These are phyloP conservation scores for Anguilla obscura DNA, from an alignment of 2,797 vertebrate genomes.

Conservation along the genomic window DNA sequence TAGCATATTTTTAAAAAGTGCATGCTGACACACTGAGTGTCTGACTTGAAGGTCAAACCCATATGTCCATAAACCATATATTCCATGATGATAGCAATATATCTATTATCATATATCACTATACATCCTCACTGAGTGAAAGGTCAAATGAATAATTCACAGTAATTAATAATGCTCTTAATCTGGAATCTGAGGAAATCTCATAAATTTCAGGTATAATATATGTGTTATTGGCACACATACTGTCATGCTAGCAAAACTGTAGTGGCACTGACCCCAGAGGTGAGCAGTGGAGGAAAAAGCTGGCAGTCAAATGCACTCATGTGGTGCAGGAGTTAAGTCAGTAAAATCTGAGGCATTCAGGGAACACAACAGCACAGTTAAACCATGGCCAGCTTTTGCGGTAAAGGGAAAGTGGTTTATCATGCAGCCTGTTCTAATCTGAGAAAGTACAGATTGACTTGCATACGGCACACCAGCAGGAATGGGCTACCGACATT, in stretches of 20 bases:
- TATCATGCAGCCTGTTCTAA: neutral
- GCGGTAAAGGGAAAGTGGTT: neutral
- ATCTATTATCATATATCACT: neutral
- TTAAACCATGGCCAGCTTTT: neutral
- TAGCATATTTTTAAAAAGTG: neutral
- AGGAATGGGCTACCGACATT: neutral
- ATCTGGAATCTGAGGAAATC: neutral
- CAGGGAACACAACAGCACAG: neutral
- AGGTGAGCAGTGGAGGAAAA: neutral
- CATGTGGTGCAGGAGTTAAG: neutral
- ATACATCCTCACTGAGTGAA: neutral
- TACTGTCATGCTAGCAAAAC: neutral
- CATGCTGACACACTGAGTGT: neutral
- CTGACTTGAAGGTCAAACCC: neutral
- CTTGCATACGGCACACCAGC: neutral
- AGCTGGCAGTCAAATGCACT: neutral
- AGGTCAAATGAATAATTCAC: neutral
- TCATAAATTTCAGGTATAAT: neutral
- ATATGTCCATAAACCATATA: slow-evolving; percentile 1
- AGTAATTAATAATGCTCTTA: slow-evolving; percentile 1
- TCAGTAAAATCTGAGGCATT: neutral
- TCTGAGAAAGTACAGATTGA: neutral
- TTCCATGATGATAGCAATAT: neutral
- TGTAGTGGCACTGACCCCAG: neutral
- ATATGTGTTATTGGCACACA: neutral